Evolutionary conservation across 2,797 vertebrate genomes (phyloP).

Genomic region (Somateria mollissima): DNA sequence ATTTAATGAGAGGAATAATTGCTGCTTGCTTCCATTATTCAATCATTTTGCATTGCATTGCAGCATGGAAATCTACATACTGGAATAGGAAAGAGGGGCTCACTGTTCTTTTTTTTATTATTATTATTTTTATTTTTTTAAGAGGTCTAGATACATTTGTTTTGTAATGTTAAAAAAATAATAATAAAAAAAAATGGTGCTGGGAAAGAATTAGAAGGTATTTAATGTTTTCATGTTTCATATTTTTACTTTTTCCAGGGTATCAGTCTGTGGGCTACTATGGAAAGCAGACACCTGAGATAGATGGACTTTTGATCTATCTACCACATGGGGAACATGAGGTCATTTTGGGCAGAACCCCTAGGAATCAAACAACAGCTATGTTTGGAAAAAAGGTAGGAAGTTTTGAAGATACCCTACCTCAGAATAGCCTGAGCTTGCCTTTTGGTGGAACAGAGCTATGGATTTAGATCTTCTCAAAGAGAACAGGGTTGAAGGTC

Average conservation of each 20-base stretch:
- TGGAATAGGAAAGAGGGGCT: background rate
- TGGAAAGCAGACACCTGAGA: background rate
- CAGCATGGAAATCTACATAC: background rate
- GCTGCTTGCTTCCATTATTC: slow-evolving; percentile 21
- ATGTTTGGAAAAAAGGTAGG: background rate
- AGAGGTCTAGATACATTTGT: background rate
- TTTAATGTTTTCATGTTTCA: background rate
- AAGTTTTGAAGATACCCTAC: background rate
- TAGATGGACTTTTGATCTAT: background rate
- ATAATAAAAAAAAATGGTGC: background rate
- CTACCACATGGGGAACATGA: background rate
- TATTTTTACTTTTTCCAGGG: background rate
- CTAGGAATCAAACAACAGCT: background rate
- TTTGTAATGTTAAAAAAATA: background rate
- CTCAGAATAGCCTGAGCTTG: background rate
- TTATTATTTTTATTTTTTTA: background rate
- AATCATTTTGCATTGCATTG: slow-evolving; percentile 15
- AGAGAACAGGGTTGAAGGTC: background rate
- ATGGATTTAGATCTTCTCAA: background rate
- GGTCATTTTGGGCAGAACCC: background rate
- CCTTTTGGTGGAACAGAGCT: background rate
- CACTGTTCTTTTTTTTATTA: background rate
- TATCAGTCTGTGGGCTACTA: background rate
- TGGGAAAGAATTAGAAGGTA: background rate
- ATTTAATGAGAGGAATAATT: slow-evolving; percentile 49